A percentile compares a stretch with the other conserved stretches of the same genome.
These are phyloP conservation scores for Sylvicapra grimmia DNA, from an alignment of 2,113 vertebrate species.

Conservation along the genomic window DNA sequence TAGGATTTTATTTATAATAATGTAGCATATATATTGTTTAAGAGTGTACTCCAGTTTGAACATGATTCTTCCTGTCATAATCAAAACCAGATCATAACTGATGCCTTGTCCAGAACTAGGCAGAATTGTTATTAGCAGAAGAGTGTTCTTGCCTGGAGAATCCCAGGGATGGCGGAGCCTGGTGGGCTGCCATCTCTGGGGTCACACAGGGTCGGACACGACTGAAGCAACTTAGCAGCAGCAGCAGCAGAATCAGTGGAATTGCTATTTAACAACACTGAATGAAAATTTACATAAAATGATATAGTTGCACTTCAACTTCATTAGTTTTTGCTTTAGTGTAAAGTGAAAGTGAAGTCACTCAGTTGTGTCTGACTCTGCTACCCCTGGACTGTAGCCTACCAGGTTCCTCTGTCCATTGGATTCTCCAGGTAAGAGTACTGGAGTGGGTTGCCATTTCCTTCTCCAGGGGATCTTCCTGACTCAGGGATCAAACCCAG, in stretches of 20 bases:
- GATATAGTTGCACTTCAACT: not conserved
- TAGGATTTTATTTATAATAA: not conserved
- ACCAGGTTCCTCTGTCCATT: not conserved
- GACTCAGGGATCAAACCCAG: not conserved
- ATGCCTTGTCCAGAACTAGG: not conserved
- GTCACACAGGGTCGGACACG: no score
- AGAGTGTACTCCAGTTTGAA: not conserved
- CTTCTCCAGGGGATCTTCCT: not conserved
- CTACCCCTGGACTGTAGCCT: not conserved
- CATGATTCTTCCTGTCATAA: not conserved
- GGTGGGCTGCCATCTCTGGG: no score
- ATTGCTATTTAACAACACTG: not conserved
- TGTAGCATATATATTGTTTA: not conserved
- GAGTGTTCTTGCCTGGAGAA: not conserved
- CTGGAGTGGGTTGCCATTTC: not conserved
- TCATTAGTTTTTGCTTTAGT: not conserved
- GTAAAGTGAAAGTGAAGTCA: not conserved
- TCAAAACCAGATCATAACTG: not conserved
- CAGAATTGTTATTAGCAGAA: not conserved
- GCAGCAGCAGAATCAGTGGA: not conserved
- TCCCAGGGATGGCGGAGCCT: no score
- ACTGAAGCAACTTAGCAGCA: no score
- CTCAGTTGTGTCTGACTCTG: not conserved
- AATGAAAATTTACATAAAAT: not conserved
- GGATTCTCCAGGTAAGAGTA: not conserved